These are phyloP conservation scores for Callionymus lyra DNA, from an alignment of 2,113 vertebrate genomes.

Conservation along the genomic window DNA sequence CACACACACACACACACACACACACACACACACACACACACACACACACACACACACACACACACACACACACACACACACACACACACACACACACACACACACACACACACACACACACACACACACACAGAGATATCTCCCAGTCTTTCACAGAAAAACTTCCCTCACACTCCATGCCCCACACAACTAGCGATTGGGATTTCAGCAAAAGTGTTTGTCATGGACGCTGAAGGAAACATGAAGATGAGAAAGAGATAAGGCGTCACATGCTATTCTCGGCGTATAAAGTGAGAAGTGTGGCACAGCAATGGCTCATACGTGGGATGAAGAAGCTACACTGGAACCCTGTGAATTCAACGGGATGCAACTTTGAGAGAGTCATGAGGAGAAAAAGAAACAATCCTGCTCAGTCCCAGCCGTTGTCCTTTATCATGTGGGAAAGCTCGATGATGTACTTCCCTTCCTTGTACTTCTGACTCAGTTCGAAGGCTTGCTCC, in stretches of 20 bases:
- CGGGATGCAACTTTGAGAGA: slow-evolving; percentile 46
- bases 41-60: too few species aligned
- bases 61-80: too few species aligned
- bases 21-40: too few species aligned
- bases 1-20: too few species aligned
- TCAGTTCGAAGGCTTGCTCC: slow-evolving; percentile 98
- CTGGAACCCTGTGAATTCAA: slow-evolving; percentile 44
- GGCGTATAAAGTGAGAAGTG: slow-evolving; percentile 51
- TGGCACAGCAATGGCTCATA: slow-evolving; percentile 40
- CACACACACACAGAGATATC: too few species aligned
- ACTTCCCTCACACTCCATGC: slow-evolving; percentile 40
- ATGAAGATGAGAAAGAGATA: slow-evolving; percentile 46
- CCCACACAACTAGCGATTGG: slow-evolving; percentile 43
- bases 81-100: too few species aligned
- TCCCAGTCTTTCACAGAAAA: too few species aligned
- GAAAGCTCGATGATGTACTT: slow-evolving; percentile 99
- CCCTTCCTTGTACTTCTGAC: slow-evolving; percentile 99
- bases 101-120: too few species aligned
- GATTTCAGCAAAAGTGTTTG: slow-evolving; percentile 39
- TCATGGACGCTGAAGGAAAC: slow-evolving; percentile 35
- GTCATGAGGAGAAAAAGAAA: slow-evolving; percentile 28
- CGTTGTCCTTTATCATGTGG: slow-evolving; percentile 99
- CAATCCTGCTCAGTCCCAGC: slow-evolving; percentile 81
- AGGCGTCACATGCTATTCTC: slow-evolving; percentile 61
- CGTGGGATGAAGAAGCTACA: slow-evolving; percentile 51